Base-by-base conservation (phyloP, 2,797 vertebrate genomes). In the Enteromius anoplus region DNA sequence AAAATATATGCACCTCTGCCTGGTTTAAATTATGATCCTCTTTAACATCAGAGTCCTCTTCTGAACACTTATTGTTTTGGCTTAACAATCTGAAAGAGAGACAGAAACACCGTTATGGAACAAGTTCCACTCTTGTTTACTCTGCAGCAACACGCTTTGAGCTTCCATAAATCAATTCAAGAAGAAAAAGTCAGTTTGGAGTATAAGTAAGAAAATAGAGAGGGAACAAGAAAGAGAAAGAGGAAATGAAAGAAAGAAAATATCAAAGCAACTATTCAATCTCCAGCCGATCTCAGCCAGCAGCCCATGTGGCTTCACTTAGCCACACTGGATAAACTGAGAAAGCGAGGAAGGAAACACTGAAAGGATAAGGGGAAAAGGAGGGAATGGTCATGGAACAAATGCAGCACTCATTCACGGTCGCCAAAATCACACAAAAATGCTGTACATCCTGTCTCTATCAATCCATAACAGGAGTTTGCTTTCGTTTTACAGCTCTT, bases 21-120 rank as follows among this genome's bases (percentile, higher is more conserved):
- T 91, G 91, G 47, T 91, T 86, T 0, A 71, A 86, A 77, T 26
- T n/a, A 34, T 83, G 6, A 58, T 93, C 90, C 47, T 93, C 87
- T 60, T 87, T 80, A 8, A 70, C 87, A 32, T 47, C 84, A 32
- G 82, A 87, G 14, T 91, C 87, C 47, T 88, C 83, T 75, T 42
- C 88, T 47, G 85, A 84, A 75, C n/a, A 29, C 40, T 78, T 88
- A 76, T 89, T 87, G 23, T 78, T 88, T 51, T 23, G 75, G 17
- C 75, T 92, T 89, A 95, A 88, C 80, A 95, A 87, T 87, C 94
- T 95, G 88, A 78, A 29, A 85, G 51, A 76, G 2, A 69, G 21
- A 45, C 3, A 70, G 37, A 40, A 47, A 51, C 2, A 66, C 37
- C 15, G 23, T 42, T 23, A 68, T 5, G 23, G 11, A 17, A 80